A percentile compares a stretch with the other conserved stretches of the same genome.
Conservation (phyloP, 2,888 invertebrate species). For the Sarcophaga subvicina region DNA sequence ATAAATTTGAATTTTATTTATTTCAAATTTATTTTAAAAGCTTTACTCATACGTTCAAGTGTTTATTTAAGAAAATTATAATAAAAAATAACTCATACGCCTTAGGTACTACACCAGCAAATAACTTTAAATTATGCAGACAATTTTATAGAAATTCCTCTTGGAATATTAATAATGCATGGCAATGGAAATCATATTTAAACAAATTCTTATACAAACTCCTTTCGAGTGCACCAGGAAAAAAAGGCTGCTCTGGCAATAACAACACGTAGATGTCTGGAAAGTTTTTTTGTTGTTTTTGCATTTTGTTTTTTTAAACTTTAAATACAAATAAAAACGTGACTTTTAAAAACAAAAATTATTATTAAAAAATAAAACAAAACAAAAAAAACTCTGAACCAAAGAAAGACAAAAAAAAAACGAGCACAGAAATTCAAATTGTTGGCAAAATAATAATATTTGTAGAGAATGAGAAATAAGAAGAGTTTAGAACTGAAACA, state of each 20-base stretch:
- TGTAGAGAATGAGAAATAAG: background rate
- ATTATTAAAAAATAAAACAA: constrained; percentile 19
- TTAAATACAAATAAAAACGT: constrained; percentile 58
- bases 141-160: constrained; percentile 15
- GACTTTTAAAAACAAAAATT: constrained; percentile 63
- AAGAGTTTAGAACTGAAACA: background rate
- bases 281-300: constrained; percentile 54
- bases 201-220: constrained; percentile 22
- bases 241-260: constrained; percentile 14
- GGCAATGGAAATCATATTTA: constrained; percentile 26
- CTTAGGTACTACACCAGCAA: background rate
- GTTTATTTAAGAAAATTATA: too few species aligned
- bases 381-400: background rate
- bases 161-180: constrained; percentile 15
- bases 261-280: constrained; percentile 61
- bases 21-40: too few species aligned
- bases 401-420: constrained; percentile 3
- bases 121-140: constrained; percentile 19
- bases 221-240: background rate
- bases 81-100: too few species aligned
- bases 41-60: too few species aligned
- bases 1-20: too few species aligned
- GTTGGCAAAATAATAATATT: constrained; percentile 5
- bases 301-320: background rate
- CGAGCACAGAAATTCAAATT: background rate